Conservation (phyloP, 2,113 vertebrate genomes). For the Halichoerus grypus region DNA sequence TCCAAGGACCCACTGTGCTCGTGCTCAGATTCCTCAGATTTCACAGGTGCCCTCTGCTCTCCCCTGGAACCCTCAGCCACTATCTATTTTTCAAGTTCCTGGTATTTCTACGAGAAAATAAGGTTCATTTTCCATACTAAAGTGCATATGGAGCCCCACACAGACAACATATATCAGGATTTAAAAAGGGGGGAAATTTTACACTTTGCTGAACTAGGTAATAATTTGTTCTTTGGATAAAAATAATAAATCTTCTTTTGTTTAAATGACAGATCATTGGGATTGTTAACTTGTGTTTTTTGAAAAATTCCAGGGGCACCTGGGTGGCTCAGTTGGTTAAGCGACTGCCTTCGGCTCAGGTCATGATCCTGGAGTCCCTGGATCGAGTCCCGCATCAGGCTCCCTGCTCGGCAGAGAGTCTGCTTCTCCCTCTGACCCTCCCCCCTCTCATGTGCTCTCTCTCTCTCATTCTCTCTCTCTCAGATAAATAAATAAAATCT, state of each 20-base stretch:
- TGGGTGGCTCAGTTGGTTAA: too few species aligned
- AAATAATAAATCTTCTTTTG: neutral
- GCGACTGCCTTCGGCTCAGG: too few species aligned
- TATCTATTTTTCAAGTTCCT: neutral
- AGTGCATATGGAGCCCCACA: neutral
- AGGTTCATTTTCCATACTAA: neutral
- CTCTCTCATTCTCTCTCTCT: too few species aligned
- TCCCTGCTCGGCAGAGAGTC: too few species aligned
- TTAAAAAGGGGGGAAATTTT: neutral
- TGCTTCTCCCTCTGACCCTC: too few species aligned
- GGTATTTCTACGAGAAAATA: neutral
- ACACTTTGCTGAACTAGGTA: neutral
- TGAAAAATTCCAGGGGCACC: neutral
- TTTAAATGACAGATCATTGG: neutral
- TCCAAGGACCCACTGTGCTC: neutral
- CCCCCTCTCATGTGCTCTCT: too few species aligned
- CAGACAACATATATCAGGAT: neutral
- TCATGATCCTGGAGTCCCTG: too few species aligned
- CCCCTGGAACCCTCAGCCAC: neutral
- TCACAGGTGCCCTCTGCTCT: neutral
- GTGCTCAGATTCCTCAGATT: neutral
- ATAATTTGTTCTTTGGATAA: slow-evolving; percentile 3
- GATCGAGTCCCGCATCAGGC: too few species aligned
- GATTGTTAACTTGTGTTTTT: neutral
- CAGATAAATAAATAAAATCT: too few species aligned